A percentile compares a stretch with the other conserved stretches of the same genome.
Conservation (phyloP, 2,888 invertebrate species). For the Pheosia tremula region DNA sequence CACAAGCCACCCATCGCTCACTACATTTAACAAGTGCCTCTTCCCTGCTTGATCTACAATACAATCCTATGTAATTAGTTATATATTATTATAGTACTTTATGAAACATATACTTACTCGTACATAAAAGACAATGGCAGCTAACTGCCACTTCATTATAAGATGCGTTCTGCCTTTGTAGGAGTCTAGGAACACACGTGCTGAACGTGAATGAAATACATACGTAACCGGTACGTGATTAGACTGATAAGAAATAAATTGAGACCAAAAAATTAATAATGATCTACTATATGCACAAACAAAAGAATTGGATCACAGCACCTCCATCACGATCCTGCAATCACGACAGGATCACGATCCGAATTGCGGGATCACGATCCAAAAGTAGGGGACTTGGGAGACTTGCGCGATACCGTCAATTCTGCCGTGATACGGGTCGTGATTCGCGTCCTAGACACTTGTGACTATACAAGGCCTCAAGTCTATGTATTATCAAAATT, state of each 20-base stretch:
- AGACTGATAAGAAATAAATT: conserved; percentile 17
- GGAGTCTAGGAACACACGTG: conserved; percentile 34
- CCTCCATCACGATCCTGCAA: not conserved
- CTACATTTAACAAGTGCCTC: conserved; percentile 8
- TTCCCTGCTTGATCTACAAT: conserved; percentile 11
- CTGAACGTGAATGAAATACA: conserved; percentile 20
- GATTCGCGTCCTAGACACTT: too few species aligned
- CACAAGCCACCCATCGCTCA: conserved; percentile 3
- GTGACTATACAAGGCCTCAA: too few species aligned
- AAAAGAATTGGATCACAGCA: conserved; percentile 12
- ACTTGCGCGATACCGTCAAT: too few species aligned
- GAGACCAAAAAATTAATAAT: conserved; percentile 23
- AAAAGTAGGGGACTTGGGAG: too few species aligned
- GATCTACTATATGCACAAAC: conserved; percentile 23
- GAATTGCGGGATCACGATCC: too few species aligned
- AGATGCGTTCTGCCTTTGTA: conserved; percentile 24
- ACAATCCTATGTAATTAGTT: conserved; percentile 19
- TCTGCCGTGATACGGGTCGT: too few species aligned
- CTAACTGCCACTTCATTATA: conserved; percentile 24
- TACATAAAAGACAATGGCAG: not conserved
- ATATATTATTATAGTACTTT: conserved; percentile 1
- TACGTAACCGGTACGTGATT: conserved; percentile 25
- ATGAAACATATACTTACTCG: too few species aligned
- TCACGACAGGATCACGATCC: too few species aligned
- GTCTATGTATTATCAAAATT: too few species aligned